Base-by-base conservation (phyloP, 2,113 vertebrate species). In the Hippocampus barbouri region DNA sequence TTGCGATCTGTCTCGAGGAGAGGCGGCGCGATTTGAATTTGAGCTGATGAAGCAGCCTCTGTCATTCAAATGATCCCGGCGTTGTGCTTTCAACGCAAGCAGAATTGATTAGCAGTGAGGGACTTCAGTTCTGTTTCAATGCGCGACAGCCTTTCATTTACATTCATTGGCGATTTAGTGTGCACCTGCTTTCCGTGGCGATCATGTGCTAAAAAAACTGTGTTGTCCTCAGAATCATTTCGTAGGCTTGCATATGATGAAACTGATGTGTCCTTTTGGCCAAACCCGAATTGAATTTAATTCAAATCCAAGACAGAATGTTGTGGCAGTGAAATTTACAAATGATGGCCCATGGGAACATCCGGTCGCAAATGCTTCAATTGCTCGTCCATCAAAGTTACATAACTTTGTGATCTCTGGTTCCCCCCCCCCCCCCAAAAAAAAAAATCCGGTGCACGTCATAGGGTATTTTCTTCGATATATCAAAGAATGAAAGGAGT, bases 21-120 rank as follows among this genome's bases (percentile, higher is more conserved):
- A 38, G 9, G 20, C 18, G 18, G 16, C 57, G 40, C 67, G 62
- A 47, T 70, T 30, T 63, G 12, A n/a, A 11, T 40, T 73, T 54
- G 27, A 68, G 77, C 65, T 72, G 43, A 74, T 59, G 77, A 27
- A 66, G 5, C 51, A 0, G 30, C 40, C 27, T 30, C 74, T 34
- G 4, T 76, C 6, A 30, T 30, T 80, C 71, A 61, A 27, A 64
- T 74, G 45, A 66, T 2, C 23, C 60, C 25, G 14, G 27, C 63
- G 63, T 70, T 54, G 76, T 75, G 41, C 49, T 79, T 60, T 70
- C 73, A 43, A 57, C 51, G 60, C 68, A 43, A 69, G 27, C 66
- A 69, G 51, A 78, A 74, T 73, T 47, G 79, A 85, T 83, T 25
- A 67, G 51, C 51, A 71, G n/a, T 68, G 43, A 66, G 66, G 18